Evolutionary conservation across 2,888 invertebrate species (phyloP).

Genomic region (Dolichopus griseipennis): DNA sequence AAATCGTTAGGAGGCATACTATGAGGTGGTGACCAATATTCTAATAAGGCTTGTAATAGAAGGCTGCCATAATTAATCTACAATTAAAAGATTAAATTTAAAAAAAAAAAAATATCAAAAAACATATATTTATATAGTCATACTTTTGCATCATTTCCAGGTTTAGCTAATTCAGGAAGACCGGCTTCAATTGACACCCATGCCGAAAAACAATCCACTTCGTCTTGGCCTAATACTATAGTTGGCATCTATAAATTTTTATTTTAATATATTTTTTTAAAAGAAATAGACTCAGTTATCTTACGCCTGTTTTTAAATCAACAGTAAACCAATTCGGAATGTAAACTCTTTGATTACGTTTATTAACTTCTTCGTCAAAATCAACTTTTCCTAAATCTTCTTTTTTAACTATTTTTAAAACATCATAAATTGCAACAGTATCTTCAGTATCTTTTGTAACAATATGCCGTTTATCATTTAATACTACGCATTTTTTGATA

Average conservation of each 20-base stretch:
- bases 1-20: constrained; percentile 54
- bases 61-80: constrained; percentile 92
- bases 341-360: constrained; percentile 83
- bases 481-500: constrained; percentile 80
- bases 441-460: constrained; percentile 91
- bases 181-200: constrained; percentile 98
- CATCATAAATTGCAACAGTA: constrained; percentile 87
- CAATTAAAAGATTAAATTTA: constrained; percentile 8
- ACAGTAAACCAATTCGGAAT: constrained; percentile 99
- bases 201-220: constrained; percentile 94
- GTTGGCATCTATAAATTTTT: constrained; percentile 72
- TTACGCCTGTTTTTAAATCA: constrained; percentile 93
- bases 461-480: constrained; percentile 94
- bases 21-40: constrained; percentile 81
- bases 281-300: constrained; percentile 28
- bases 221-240: constrained; percentile 93
- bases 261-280: constrained; percentile 16
- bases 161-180: constrained; percentile 56
- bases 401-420: constrained; percentile 76
- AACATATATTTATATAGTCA: constrained; percentile 7
- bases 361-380: constrained; percentile 88
- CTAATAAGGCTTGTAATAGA: constrained; percentile 85
- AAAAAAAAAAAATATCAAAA: constrained; percentile 12
- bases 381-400: constrained; percentile 87
- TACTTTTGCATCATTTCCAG: constrained; percentile 41